Percentiles rank a stretch among this genome's conserved stretches.
These are phyloP conservation scores for Morphnarchus princeps DNA, from an alignment of 2,113 vertebrate genomes.

Conservation along the genomic window DNA sequence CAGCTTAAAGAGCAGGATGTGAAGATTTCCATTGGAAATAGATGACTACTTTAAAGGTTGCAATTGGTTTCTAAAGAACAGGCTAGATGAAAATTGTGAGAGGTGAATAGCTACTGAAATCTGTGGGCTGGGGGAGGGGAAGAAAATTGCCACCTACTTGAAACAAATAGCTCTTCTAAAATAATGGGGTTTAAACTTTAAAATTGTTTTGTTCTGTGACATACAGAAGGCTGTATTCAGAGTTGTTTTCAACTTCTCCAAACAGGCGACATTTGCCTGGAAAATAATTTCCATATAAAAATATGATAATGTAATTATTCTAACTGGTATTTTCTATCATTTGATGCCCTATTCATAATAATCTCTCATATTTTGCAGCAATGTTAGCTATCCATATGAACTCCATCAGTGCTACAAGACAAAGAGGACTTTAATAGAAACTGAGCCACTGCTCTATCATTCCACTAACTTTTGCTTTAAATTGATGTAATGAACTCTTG, in stretches of 20 bases:
- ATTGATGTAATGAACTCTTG: background rate
- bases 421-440: constrained; percentile 25
- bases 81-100: constrained; percentile 73
- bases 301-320: constrained; percentile 72
- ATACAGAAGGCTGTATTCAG: constrained; percentile 51
- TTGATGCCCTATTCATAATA: constrained; percentile 59
- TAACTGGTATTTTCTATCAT: constrained; percentile 67
- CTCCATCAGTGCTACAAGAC: constrained; percentile 36
- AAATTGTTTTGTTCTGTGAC: constrained; percentile 68
- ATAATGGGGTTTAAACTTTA: constrained; percentile 72
- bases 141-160: constrained; percentile 73
- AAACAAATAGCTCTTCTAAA: constrained; percentile 76
- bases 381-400: constrained; percentile 46
- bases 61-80: constrained; percentile 77
- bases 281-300: constrained; percentile 73
- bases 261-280: constrained; percentile 54
- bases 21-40: constrained; percentile 75
- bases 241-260: constrained; percentile 65
- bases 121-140: constrained; percentile 49
- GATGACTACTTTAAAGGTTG: constrained; percentile 72
- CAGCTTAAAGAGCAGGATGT: constrained; percentile 63
- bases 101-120: constrained; percentile 74
- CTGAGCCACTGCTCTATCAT: background rate
- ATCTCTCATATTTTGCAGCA: constrained; percentile 46
- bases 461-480: constrained; percentile 25